phyloP scores from a whole-genome alignment of 2,888 invertebrate genomes.

The Geotrupes spiniger region DNA sequence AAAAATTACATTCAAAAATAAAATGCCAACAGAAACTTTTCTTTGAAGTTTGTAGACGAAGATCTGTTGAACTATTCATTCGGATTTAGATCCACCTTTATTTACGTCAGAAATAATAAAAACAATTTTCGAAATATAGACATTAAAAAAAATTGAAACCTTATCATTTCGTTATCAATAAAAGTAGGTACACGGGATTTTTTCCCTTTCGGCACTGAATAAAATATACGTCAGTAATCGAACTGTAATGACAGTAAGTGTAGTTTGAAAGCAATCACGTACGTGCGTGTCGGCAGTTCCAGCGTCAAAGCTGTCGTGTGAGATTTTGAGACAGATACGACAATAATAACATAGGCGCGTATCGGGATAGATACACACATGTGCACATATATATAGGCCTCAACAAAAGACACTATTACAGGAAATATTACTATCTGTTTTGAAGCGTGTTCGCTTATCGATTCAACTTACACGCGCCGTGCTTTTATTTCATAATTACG shows the following conservation, averaged over 20 bases:
- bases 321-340: conserved; percentile 10
- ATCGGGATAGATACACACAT: conserved; percentile 2
- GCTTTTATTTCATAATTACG: conserved; percentile 1
- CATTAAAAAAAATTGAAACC: no score
- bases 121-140: no score
- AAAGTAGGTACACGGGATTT: no score
- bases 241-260: conserved; percentile 7
- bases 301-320: conserved; percentile 12
- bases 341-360: conserved; percentile 9
- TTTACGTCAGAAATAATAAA: no score
- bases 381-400: conserved; percentile 1
- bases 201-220: not conserved
- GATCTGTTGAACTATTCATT: no score
- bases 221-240: conserved; percentile 2
- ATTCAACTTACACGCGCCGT: conserved; percentile 7
- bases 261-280: conserved; percentile 10
- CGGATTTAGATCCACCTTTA: no score
- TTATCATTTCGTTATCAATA: no score
- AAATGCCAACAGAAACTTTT: no score
- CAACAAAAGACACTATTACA: conserved; percentile 8
- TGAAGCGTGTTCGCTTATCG: conserved; percentile 8
- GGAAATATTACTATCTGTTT: conserved; percentile 5
- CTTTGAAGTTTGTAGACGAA: no score
- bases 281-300: conserved; percentile 9
- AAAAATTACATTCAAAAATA: no score